Evolutionary conservation across 1,140 invertebrate species (phyloP).

Genomic region (Hycleus phaleratus): DNA sequence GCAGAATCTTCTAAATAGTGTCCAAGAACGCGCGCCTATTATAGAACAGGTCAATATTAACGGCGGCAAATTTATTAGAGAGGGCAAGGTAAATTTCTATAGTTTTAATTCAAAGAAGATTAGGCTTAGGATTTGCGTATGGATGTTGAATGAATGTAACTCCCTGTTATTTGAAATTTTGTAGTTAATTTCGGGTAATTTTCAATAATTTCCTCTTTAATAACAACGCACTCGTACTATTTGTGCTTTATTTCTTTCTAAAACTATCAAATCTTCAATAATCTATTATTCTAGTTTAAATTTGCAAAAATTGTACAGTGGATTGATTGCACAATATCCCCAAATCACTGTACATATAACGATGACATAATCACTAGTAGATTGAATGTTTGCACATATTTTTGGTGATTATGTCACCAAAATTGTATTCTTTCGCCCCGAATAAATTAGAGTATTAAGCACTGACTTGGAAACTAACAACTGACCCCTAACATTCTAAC

Average conservation of each 20-base stretch:
- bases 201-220: too few relatives aligned
- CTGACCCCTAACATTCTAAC: conserved; percentile 39
- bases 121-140: conserved; percentile 8
- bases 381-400: not conserved
- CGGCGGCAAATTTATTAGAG: conserved; percentile 90
- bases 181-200: too few relatives aligned
- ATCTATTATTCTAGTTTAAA: too few relatives aligned
- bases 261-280: too few relatives aligned
- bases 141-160: conserved; percentile 16
- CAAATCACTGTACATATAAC: not conserved
- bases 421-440: not conserved
- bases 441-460: conserved; percentile 9
- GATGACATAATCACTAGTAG: too few relatives aligned
- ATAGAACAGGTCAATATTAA: conserved; percentile 93
- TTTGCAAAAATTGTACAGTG: too few relatives aligned
- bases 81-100: conserved; percentile 81
- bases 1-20: conserved; percentile 82
- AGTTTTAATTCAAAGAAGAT: not conserved
- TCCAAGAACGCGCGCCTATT: conserved; percentile 82
- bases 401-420: conserved; percentile 9
- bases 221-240: too few relatives aligned
- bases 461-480: conserved; percentile 37
- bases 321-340: not conserved
- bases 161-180: not conserved
- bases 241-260: too few relatives aligned